Percentiles rank a stretch among this genome's conserved stretches.
Evolutionary conservation across 2,888 invertebrate species (phyloP).

Genomic region (Orchestes rusci): DNA sequence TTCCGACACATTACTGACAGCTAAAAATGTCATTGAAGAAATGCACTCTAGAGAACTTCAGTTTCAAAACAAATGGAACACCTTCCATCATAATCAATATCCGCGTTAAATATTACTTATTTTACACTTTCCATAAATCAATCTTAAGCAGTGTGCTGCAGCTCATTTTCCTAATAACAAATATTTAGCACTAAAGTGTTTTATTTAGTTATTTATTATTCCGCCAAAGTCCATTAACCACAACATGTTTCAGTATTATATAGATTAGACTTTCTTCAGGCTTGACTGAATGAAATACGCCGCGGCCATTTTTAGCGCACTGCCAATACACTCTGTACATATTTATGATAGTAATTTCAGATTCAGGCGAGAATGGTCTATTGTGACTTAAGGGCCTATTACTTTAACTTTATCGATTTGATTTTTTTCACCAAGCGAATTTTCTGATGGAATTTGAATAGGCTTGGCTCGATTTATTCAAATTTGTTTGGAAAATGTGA

Average conservation of each 20-base stretch:
- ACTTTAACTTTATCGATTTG: background rate
- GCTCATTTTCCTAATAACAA: constrained; percentile 12
- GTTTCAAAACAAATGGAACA: too few species aligned
- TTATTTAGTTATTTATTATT: constrained; percentile 18
- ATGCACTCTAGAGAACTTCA: too few species aligned
- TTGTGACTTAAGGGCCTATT: constrained; percentile 8
- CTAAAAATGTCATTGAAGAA: too few species aligned
- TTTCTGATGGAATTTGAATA: too few species aligned
- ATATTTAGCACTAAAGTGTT: constrained; percentile 16
- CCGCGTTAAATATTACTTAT: too few species aligned
- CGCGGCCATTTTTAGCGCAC: constrained; percentile 9
- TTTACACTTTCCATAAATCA: too few species aligned
- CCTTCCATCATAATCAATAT: too few species aligned
- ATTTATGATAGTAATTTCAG: constrained; percentile 16
- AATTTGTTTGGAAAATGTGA: too few species aligned
- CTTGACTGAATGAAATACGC: constrained; percentile 13
- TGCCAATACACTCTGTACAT: constrained; percentile 9
- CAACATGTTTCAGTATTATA: constrained; percentile 22
- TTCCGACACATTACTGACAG: too few species aligned
- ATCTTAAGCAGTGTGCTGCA: too few species aligned
- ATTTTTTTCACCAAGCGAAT: too few species aligned
- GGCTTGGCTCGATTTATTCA: too few species aligned
- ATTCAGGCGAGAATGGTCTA: constrained; percentile 10
- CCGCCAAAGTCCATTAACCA: constrained; percentile 21
- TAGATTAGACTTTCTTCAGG: constrained; percentile 22